A percentile compares a stretch with the other conserved stretches of the same genome.
phyloP scores from a whole-genome alignment of 2,888 invertebrate species.

The Thereva nobilitata region DNA sequence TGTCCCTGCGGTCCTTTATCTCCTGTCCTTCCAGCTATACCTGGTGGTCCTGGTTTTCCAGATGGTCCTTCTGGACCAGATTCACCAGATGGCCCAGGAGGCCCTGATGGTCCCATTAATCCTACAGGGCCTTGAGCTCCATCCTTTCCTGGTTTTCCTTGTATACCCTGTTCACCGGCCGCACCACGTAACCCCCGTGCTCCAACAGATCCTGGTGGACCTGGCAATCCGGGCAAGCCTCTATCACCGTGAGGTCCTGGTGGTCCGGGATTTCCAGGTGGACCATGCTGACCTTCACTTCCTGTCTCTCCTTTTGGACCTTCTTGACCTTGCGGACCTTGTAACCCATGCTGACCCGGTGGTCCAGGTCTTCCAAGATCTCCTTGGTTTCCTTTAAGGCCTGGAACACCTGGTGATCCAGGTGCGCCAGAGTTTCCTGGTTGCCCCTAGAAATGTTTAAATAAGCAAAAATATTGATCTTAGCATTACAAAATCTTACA shows the following conservation, averaged over 20 bases:
- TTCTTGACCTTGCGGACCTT: slow-evolving; percentile 72
- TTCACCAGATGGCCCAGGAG: slow-evolving; percentile 64
- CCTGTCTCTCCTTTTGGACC: slow-evolving; percentile 79
- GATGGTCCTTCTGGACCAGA: slow-evolving; percentile 64
- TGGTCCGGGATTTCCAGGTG: slow-evolving; percentile 58
- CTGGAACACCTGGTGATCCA: slow-evolving; percentile 70
- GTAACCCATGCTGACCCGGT: slow-evolving; percentile 69
- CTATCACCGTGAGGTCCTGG: slow-evolving; percentile 62
- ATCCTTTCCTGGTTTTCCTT: slow-evolving; percentile 74
- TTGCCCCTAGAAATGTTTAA: slow-evolving; percentile 64
- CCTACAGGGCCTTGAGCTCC: slow-evolving; percentile 74
- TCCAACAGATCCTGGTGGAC: slow-evolving; percentile 49
- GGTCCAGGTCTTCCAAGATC: slow-evolving; percentile 71
- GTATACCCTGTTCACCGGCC: slow-evolving; percentile 72
- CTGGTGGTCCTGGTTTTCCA: slow-evolving; percentile 73
- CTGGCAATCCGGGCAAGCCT: slow-evolving; percentile 49
- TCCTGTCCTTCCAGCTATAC: slow-evolving; percentile 72
- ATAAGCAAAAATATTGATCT: neutral
- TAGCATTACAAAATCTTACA: slow-evolving; percentile 58
- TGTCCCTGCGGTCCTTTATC: slow-evolving; percentile 74
- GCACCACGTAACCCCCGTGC: slow-evolving; percentile 47
- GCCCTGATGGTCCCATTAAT: slow-evolving; percentile 68
- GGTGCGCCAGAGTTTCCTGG: slow-evolving; percentile 70
- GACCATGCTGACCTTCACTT: slow-evolving; percentile 69
- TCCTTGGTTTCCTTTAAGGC: slow-evolving; percentile 72